Conservation (phyloP, 2,888 invertebrate genomes). For the Neoitamus cyanurus region DNA sequence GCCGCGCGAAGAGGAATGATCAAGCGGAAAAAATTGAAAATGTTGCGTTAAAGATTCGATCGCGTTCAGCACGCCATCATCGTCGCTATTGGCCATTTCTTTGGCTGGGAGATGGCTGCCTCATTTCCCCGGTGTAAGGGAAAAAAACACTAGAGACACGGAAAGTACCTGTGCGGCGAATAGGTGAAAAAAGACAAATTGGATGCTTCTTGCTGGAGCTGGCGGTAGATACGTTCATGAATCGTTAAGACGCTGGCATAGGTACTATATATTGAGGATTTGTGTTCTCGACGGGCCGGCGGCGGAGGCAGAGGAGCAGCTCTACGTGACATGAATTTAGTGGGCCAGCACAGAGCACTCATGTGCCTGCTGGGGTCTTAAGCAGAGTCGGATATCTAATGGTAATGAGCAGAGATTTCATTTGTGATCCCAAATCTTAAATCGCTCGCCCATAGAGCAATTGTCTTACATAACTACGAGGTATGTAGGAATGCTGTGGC, state of each 20-base stretch:
- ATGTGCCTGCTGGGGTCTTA: neutral
- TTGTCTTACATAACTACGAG: neutral
- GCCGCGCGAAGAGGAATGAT: slow-evolving; percentile 16
- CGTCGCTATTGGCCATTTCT: slow-evolving; percentile 18
- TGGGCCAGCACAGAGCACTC: neutral
- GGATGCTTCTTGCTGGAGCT: slow-evolving; percentile 14
- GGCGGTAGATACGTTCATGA: neutral
- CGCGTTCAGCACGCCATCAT: slow-evolving; percentile 43
- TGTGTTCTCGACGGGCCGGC: neutral
- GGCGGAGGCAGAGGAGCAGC: neutral
- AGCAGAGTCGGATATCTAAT: neutral
- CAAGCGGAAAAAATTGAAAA: slow-evolving; percentile 45
- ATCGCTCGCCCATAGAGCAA: neutral
- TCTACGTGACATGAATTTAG: slow-evolving; percentile 32
- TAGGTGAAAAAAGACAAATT: slow-evolving; percentile 34
- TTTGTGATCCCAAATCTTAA: neutral
- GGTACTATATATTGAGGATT: neutral
- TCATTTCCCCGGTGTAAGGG: neutral
- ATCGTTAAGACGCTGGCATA: neutral
- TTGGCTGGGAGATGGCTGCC: neutral
- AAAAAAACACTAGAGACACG: neutral
- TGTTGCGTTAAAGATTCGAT: slow-evolving; percentile 45
- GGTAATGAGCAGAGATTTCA: neutral
- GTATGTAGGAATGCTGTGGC: neutral
- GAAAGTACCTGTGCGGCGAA: slow-evolving; percentile 3